Base-by-base conservation (phyloP, 2,888 invertebrate genomes). In the Tipula vernalis region DNA sequence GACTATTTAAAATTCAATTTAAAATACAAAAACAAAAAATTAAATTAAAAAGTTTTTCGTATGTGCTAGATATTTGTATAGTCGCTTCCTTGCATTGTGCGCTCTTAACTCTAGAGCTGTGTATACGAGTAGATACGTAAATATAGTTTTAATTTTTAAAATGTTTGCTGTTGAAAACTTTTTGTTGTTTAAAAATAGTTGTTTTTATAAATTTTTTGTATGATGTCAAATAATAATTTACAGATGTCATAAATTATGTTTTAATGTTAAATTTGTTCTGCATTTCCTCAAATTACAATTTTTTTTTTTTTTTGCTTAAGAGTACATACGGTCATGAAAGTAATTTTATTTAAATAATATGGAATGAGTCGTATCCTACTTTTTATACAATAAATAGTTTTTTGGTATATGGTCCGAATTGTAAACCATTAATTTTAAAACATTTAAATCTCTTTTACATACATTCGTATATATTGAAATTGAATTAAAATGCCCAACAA, bases 1-100 rank as follows among this genome's bases (percentile, higher is more conserved):
- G 71, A 71, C 71, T 71, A 71, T 71, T 71, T 71, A 71, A 71
- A 71, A 71, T 71, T 71, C 71, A 71, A 71, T 71, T 71, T 71
- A 28, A 71, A 28, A 18, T 3, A 15, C 15, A 57, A 15, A 57
- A 57, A 57, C n/a, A 6, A 71, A 71, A 71, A 71, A 28, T 12
- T 28, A 71, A 71, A 71, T 71, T 71, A 71, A 5, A 71, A 71
- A 71, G 71, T 71, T 71, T 28, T 8, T 28, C 71, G 71, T 71
- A 71, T 39, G 39, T 39, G 39, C 13, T 71, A 51, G n/a, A 51
- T 13, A 15, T 51, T 12, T n/a, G 51, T 44, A 44, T 39, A 39
- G 39, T 39, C 39, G 39, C 39, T 39, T 39, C 39, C 51, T n/a
- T 51, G 12, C 47, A 47, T 10, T 41, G 6, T 5, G 41, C 42